phyloP scores from a whole-genome alignment of 2,797 vertebrate species.

The Lithobates sylvaticus region DNA sequence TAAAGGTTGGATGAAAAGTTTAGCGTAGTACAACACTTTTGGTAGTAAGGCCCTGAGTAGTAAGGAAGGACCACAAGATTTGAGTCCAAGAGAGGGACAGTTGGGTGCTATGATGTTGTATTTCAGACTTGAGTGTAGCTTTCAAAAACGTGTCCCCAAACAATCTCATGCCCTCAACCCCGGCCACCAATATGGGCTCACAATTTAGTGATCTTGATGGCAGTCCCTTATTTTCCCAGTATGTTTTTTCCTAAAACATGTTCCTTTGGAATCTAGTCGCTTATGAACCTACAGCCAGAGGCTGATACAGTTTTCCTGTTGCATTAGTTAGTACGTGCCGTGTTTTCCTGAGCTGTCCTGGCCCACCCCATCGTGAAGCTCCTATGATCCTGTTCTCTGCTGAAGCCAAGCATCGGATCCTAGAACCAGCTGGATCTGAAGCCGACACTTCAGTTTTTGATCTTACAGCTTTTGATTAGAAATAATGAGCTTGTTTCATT shows the following conservation, averaged over 20 bases:
- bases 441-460: slow-evolving; percentile 95
- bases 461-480: slow-evolving; percentile 96
- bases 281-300: not conserved
- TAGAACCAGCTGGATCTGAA: slow-evolving; percentile 84
- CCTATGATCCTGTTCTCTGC: slow-evolving; percentile 93
- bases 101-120: no score
- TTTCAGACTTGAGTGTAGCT: no score
- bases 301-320: slow-evolving; percentile 19
- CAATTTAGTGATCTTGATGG: no score
- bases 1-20: not conserved
- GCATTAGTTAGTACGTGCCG: slow-evolving; percentile 34
- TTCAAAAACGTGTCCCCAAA: no score
- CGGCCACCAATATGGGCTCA: no score
- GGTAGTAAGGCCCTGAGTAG: not conserved
- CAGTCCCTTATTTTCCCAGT: no score
- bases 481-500: slow-evolving; percentile 97
- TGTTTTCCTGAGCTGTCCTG: slow-evolving; percentile 20
- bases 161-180: no score
- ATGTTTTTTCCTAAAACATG: not conserved
- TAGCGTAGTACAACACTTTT: no score
- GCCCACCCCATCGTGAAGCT: slow-evolving; percentile 37
- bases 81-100: not conserved
- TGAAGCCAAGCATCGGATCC: slow-evolving; percentile 84
- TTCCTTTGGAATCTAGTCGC: not conserved
- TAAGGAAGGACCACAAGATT: not conserved